A percentile compares a stretch with the other conserved stretches of the same genome.
Conservation (phyloP, 2,113 vertebrate genomes). For the Cyphomyrus discorhynchus region DNA sequence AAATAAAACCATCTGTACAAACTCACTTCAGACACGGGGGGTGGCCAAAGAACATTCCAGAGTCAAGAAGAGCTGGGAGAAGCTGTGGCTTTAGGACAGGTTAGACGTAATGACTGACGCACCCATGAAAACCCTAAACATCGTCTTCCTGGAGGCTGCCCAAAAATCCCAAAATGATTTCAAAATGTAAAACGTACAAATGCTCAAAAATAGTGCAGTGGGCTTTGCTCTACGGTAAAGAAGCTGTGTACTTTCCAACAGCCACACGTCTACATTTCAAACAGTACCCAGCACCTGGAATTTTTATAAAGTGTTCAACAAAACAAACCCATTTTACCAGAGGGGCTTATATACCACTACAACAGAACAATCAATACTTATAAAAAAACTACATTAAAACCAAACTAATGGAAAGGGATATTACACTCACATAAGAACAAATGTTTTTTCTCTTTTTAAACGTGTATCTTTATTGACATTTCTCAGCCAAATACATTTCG, state of each 20-base stretch:
- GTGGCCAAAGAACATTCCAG: background rate
- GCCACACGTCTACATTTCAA: background rate
- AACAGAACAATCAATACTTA: background rate
- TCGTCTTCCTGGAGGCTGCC: too few relatives aligned
- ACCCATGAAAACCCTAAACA: background rate
- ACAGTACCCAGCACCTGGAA: background rate
- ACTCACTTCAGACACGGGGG: too few relatives aligned
- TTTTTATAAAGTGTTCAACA: background rate
- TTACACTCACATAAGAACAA: background rate
- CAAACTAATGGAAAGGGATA: background rate
- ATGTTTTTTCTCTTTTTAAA: background rate
- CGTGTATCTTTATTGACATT: conserved; percentile 20
- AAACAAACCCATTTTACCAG: background rate
- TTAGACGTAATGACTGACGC: background rate
- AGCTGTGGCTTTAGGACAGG: background rate
- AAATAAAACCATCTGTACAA: background rate
- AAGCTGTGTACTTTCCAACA: background rate
- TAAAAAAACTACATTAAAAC: background rate
- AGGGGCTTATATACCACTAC: background rate
- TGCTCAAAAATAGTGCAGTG: background rate
- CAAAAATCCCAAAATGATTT: background rate
- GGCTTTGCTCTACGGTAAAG: background rate
- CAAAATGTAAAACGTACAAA: background rate
- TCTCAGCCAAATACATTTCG: conserved; percentile 6
- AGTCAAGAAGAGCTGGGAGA: background rate